Percentiles rank a stretch among this genome's conserved stretches.
phyloP scores from a whole-genome alignment of 2,888 invertebrate genomes.

The Steinernema scapterisci region DNA sequence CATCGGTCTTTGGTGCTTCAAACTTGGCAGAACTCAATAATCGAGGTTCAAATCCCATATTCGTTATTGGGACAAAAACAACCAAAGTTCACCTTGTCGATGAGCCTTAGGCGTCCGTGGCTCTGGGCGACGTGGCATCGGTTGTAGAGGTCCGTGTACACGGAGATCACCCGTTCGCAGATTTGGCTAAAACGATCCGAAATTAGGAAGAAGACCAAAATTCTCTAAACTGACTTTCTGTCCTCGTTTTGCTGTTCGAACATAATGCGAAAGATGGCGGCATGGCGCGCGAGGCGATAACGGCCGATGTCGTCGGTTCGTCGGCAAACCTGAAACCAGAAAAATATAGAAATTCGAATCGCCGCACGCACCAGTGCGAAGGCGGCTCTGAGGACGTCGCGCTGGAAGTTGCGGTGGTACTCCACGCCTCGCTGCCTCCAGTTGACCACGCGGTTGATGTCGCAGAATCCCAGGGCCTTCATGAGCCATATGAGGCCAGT shows the following conservation, averaged over 20 bases:
- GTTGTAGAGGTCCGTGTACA: constrained; percentile 57
- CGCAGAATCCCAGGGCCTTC: constrained; percentile 54
- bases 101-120: background rate
- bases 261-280: constrained; percentile 48
- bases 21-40: too few species aligned
- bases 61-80: too few species aligned
- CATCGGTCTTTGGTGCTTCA: too few species aligned
- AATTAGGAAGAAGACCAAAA: too few species aligned
- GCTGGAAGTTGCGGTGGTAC: constrained; percentile 56
- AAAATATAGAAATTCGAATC: background rate
- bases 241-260: constrained; percentile 52
- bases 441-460: constrained; percentile 52
- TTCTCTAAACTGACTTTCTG: constrained; percentile 44
- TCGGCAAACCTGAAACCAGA: constrained; percentile 42
- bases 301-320: constrained; percentile 51
- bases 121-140: constrained; percentile 61
- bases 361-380: constrained; percentile 54
- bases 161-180: constrained; percentile 52
- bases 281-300: constrained; percentile 46
- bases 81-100: constrained; percentile 8
- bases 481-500: constrained; percentile 52
- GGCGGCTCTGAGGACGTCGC: constrained; percentile 56
- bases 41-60: too few species aligned
- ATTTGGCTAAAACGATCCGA: constrained; percentile 51
- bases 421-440: constrained; percentile 44